phyloP scores from a whole-genome alignment of 2,113 vertebrate species.

The Eulemur rufifrons region DNA sequence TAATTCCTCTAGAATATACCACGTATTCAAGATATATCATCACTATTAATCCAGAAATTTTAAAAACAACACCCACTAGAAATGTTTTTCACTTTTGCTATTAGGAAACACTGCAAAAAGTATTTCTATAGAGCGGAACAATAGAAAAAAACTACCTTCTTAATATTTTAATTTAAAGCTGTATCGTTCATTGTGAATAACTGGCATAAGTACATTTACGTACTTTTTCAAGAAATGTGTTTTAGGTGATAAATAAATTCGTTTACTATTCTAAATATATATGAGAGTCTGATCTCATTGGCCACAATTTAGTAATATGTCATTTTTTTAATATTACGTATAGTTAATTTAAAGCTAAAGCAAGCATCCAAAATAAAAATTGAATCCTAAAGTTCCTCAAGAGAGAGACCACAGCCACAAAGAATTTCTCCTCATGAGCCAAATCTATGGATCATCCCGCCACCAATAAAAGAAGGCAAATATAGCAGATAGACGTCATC shows the following conservation, averaged over 20 bases:
- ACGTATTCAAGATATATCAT: background rate
- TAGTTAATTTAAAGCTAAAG: background rate
- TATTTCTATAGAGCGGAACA: background rate
- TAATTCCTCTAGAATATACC: background rate
- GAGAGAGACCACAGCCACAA: background rate
- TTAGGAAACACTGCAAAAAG: background rate
- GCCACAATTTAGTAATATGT: background rate
- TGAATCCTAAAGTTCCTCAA: slow-evolving; percentile 9
- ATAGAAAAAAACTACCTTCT: background rate
- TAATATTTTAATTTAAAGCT: slow-evolving; percentile 22
- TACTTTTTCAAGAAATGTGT: background rate
- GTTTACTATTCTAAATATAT: background rate
- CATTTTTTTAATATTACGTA: background rate
- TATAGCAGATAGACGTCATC: background rate
- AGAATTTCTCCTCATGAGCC: background rate
- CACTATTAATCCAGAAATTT: background rate
- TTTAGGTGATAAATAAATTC: background rate
- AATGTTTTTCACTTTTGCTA: background rate
- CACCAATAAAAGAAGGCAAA: background rate
- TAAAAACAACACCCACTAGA: background rate
- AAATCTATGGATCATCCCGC: background rate
- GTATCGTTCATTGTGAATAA: background rate
- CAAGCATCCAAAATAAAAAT: slow-evolving; percentile 28
- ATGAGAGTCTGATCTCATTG: background rate
- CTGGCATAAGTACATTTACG: background rate